Evolutionary conservation across 2,888 invertebrate species (phyloP).

Genomic region (Lepidonotus clava): DNA sequence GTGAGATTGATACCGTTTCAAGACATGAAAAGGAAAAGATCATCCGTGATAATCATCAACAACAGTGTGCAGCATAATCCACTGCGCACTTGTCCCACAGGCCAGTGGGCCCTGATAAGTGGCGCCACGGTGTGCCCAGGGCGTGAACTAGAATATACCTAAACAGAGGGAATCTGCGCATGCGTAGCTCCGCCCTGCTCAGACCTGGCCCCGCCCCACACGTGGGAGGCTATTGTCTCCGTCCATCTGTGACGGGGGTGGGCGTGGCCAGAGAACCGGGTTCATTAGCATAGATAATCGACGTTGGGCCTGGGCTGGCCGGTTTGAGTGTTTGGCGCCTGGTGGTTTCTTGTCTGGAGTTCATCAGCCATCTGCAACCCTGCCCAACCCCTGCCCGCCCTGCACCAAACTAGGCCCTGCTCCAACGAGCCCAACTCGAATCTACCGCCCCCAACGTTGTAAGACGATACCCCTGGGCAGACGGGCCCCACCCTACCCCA

Average conservation of each 20-base stretch:
- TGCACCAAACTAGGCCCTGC: background rate
- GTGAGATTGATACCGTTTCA: too few species aligned
- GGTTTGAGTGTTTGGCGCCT: background rate
- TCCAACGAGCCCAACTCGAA: too few species aligned
- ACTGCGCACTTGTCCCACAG: background rate
- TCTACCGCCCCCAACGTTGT: slow-evolving; percentile 19
- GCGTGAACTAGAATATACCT: background rate
- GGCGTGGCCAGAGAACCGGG: background rate
- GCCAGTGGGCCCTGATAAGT: background rate
- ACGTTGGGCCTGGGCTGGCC: background rate
- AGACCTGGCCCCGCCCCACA: slow-evolving; percentile 34
- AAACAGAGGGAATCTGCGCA: background rate
- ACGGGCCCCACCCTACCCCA: background rate
- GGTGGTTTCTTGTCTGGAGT: too few species aligned
- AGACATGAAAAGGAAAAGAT: too few species aligned
- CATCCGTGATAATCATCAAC: too few species aligned
- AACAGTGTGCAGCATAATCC: too few species aligned
- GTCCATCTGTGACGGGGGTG: background rate
- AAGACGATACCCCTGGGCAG: background rate
- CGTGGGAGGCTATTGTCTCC: background rate
- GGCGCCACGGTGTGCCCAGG: background rate
- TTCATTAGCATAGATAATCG: slow-evolving; percentile 1
- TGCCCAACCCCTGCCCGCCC: background rate
- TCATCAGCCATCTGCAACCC: background rate
- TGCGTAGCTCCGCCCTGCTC: background rate